Conservation (phyloP, 2,797 vertebrate species). For the Eulemur rubriventer region DNA sequence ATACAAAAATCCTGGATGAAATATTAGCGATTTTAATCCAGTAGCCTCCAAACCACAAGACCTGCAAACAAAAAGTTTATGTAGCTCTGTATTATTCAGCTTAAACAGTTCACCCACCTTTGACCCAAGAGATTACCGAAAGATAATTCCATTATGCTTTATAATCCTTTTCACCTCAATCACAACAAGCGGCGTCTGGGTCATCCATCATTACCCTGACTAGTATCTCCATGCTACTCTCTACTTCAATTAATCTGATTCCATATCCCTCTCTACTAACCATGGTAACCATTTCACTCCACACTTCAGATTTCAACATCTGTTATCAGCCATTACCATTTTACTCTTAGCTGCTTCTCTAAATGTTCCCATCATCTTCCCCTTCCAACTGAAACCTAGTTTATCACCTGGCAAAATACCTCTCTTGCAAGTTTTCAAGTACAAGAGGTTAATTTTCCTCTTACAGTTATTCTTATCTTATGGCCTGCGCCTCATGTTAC, state of each 20-base stretch:
- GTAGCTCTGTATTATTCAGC: not conserved
- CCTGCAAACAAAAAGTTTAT: not conserved
- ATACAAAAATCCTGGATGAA: conserved; percentile 15
- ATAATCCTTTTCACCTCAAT: not conserved
- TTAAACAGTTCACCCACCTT: not conserved
- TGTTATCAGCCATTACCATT: conserved; percentile 8
- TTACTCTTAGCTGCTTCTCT: conserved; percentile 24
- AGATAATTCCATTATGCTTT: not conserved
- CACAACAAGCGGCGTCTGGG: not conserved
- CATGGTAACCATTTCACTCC: not conserved
- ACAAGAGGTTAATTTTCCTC: not conserved
- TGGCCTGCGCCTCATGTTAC: not conserved
- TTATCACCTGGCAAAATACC: not conserved
- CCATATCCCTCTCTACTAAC: not conserved
- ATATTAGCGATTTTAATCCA: not conserved
- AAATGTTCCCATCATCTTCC: conserved; percentile 47
- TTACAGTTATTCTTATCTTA: not conserved
- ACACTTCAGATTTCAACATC: conserved; percentile 10
- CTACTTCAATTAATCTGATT: not conserved
- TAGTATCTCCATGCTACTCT: not conserved
- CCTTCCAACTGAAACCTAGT: not conserved
- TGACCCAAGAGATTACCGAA: not conserved
- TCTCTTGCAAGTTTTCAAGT: not conserved
- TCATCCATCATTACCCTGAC: not conserved
- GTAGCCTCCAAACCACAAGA: not conserved